These are phyloP conservation scores for Anarhynchus alexandrinus DNA, from an alignment of 2,113 vertebrate species.

Conservation along the genomic window DNA sequence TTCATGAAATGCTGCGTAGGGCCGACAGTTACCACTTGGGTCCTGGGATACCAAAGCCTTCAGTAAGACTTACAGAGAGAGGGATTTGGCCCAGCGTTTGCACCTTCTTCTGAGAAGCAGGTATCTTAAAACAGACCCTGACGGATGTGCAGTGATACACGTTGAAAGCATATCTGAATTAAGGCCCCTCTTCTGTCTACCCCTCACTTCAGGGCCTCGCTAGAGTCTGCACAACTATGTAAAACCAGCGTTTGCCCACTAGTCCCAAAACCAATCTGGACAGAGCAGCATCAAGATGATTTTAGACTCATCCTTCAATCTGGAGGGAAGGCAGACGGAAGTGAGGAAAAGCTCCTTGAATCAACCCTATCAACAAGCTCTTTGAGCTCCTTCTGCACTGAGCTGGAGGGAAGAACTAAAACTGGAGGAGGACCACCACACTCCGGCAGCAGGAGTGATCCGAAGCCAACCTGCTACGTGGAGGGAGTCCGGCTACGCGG, in stretches of 20 bases:
- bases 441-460: rapidly evolving
- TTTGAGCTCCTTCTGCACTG: background rate
- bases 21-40: background rate
- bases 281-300: background rate
- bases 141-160: background rate
- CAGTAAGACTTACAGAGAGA: background rate
- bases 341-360: background rate
- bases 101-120: background rate
- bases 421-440: background rate
- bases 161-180: background rate
- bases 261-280: background rate
- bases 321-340: background rate
- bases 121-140: background rate
- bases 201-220: background rate
- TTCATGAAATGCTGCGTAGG: rapidly evolving
- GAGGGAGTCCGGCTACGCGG: background rate
- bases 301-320: background rate
- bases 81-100: background rate
- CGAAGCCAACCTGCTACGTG: background rate
- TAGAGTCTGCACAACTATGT: rapidly evolving
- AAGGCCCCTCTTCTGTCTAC: background rate
- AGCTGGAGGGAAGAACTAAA: background rate
- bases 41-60: background rate
- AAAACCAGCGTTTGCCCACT: background rate
- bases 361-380: background rate